These are phyloP conservation scores for Macrobrachium nipponense DNA, from an alignment of 1,140 invertebrate species.

Conservation along the genomic window DNA sequence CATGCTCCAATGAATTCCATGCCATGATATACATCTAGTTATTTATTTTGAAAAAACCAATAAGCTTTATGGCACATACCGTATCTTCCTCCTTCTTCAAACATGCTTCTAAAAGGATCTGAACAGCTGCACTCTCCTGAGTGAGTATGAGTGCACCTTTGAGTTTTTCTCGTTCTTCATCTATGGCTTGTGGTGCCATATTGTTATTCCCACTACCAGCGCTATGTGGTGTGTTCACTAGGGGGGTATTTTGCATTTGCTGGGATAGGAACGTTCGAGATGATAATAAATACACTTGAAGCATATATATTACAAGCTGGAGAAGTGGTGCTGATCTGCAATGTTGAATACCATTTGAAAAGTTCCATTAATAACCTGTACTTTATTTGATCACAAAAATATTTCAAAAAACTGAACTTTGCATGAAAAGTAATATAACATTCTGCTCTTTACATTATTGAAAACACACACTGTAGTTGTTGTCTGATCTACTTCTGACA, in stretches of 20 bases:
- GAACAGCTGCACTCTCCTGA: conserved; percentile 91
- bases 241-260: conserved; percentile 79
- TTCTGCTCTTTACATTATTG: no score
- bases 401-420: no score
- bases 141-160: conserved; percentile 89
- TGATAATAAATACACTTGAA: conserved; percentile 91
- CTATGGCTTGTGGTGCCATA: conserved; percentile 79
- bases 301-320: conserved; percentile 87
- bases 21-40: no score
- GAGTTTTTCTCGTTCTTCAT: conserved; percentile 90
- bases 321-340: conserved; percentile 77
- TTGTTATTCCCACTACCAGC: conserved; percentile 70
- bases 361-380: no score
- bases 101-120: conserved; percentile 92
- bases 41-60: neutral
- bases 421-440: no score
- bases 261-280: conserved; percentile 88
- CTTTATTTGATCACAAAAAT: no score
- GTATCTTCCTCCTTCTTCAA: conserved; percentile 79
- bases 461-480: no score
- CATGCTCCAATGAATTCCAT: no score
- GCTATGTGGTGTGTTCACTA: conserved; percentile 61
- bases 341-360: neutral
- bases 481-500: no score
- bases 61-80: conserved; percentile 38